Evolutionary conservation across 2,797 vertebrate genomes (phyloP), one percentile per base, ranked within the genome.

Genomic region (Brotula barbata): DNA sequence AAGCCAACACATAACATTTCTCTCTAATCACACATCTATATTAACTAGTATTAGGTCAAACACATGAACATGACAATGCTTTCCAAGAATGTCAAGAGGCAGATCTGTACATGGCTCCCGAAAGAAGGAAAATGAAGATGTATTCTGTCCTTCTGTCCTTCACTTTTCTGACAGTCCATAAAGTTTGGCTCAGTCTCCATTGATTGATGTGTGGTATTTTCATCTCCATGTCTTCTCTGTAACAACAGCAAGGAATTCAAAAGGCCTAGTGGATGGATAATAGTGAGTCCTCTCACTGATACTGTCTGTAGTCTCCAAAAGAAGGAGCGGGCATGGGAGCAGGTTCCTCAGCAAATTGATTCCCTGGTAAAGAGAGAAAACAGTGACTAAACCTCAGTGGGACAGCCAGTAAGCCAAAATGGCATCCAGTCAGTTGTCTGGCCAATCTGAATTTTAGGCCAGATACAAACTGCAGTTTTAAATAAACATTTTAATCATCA

Each of bases 281-380:
- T 20, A 20, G 33, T 28, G 23, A 4, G 64, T 71, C 73, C 71
- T 76, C 60, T 96, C 93, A 98, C 57, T 98, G 96, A 77, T 94
- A 98, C 59, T 98, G 96, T 50, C 93, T 91, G 78, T 95, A 96
- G 82, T 97, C 94, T 0, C 93, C 91, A 31, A 97, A 97, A 0
- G 94, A 85, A 16, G 95, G 74, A 9, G 83, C 45, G 39, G 93
- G 88, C 78, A 95, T 88, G 42, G 89, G 78, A 64, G 93, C 88
- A 20, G 87, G 81, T 62, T 98, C 96, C 15, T 98, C 96, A 8
- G 91, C 83, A 80, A 94, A 91, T 81, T 94, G 94, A 46, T 95
- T 94, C 17, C 93, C 96, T 98, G 81, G 1, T n/a, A 43, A 51
- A 45, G 42, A 53, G 7, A 41, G 7, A 48, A 49, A 22, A 58